These are phyloP conservation scores for Aporrectodea caliginosa DNA, from an alignment of 1,140 invertebrate species.

Conservation along the genomic window DNA sequence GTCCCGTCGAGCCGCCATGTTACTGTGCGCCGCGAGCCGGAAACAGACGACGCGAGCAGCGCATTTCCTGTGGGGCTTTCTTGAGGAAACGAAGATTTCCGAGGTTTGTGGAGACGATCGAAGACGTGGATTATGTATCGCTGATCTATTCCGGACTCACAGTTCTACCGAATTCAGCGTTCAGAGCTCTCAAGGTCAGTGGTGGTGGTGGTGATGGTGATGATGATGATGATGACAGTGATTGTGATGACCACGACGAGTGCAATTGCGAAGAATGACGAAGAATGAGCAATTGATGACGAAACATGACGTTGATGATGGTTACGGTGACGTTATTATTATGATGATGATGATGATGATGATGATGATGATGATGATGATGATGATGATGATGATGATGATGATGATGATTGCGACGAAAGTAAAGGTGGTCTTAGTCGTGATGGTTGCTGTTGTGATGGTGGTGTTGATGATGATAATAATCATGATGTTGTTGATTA, in stretches of 20 bases:
- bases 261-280: too few species aligned
- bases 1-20: background rate
- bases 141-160: slow-evolving; percentile 21
- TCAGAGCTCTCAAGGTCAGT: slow-evolving; percentile 1
- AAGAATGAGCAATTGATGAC: too few species aligned
- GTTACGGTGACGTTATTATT: slow-evolving; percentile 25
- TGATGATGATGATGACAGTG: too few species aligned
- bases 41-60: background rate
- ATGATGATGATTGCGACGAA: too few species aligned
- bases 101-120: background rate
- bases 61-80: background rate
- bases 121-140: slow-evolving; percentile 6
- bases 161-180: slow-evolving; percentile 5
- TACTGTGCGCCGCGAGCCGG: background rate
- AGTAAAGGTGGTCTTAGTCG: too few species aligned
- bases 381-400: slow-evolving; percentile 28
- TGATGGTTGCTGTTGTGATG: too few species aligned
- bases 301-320: slow-evolving; percentile 4
- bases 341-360: slow-evolving; percentile 25
- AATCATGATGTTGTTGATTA: too few species aligned
- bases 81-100: background rate
- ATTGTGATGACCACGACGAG: too few species aligned
- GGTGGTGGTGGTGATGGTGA: too few species aligned
- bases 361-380: slow-evolving; percentile 29
- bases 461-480: too few species aligned